Conservation (phyloP, 2,888 invertebrate genomes). For the Papilio gigon region DNA sequence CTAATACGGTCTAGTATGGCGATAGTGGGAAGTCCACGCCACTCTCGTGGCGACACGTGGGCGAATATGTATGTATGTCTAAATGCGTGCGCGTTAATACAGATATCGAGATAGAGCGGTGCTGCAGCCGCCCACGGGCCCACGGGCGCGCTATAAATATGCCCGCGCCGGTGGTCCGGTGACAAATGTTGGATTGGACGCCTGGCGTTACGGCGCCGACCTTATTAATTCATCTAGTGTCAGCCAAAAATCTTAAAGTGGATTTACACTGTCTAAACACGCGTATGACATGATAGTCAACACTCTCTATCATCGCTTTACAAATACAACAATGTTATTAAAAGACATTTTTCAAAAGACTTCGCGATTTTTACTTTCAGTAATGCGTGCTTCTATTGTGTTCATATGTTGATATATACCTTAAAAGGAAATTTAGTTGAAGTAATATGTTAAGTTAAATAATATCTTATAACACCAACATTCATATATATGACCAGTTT, state of each 20-base stretch:
- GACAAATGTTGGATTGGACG: constrained; percentile 76
- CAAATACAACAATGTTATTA: too few relatives aligned
- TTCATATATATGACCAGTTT: too few relatives aligned
- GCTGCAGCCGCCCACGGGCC: constrained; percentile 70
- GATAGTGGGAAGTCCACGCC: constrained; percentile 7
- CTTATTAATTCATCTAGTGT: constrained; percentile 76
- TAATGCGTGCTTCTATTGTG: too few relatives aligned
- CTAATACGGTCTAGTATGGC: not conserved
- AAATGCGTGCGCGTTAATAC: constrained; percentile 43
- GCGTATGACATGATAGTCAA: not conserved
- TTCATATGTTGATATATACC: too few relatives aligned
- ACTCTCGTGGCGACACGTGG: constrained; percentile 36
- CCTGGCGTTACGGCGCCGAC: constrained; percentile 72
- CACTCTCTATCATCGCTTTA: too few relatives aligned
- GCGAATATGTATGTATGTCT: constrained; percentile 41
- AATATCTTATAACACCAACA: too few relatives aligned
- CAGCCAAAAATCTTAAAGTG: constrained; percentile 51
- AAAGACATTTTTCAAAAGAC: too few relatives aligned
- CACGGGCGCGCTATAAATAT: constrained; percentile 79
- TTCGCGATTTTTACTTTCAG: too few relatives aligned
- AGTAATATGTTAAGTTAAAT: too few relatives aligned
- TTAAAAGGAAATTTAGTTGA: too few relatives aligned
- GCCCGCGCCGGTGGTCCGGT: constrained; percentile 79
- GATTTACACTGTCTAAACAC: not conserved
- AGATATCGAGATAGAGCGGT: constrained; percentile 59